phyloP scores from a whole-genome alignment of 2,797 vertebrate genomes.

The Molossus alvarezi region DNA sequence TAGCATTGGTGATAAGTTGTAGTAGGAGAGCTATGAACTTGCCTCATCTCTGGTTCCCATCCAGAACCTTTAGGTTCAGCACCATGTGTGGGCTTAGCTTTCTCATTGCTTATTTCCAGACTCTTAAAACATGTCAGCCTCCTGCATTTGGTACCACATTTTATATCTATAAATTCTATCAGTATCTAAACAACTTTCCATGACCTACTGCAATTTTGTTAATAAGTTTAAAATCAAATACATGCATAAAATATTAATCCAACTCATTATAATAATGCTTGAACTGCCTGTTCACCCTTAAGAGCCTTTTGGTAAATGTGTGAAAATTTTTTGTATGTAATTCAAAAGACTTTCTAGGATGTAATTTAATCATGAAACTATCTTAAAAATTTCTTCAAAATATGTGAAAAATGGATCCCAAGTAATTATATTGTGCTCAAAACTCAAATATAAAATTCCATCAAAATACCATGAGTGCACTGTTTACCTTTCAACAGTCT shows the following conservation, averaged over 20 bases:
- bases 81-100: background rate
- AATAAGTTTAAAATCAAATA: slow-evolving; percentile 45
- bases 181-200: background rate
- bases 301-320: background rate
- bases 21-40: background rate
- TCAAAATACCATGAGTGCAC: slow-evolving; percentile 38
- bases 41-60: background rate
- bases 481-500: slow-evolving; percentile 79
- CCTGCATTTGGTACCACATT: background rate
- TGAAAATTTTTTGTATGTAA: background rate
- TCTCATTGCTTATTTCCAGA: background rate
- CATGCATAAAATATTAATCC: background rate
- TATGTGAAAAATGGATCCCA: background rate
- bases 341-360: slow-evolving; percentile 24
- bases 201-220: background rate
- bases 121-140: background rate
- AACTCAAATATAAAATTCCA: slow-evolving; percentile 73
- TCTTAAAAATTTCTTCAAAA: background rate
- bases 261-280: background rate
- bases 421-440: slow-evolving; percentile 27
- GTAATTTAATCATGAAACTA: slow-evolving; percentile 45
- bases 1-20: background rate
- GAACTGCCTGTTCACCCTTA: background rate
- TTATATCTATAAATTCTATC: background rate
- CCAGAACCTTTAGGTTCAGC: background rate